Base-by-base conservation (phyloP, 2,797 vertebrate species). In the Synanceia verrucosa region DNA sequence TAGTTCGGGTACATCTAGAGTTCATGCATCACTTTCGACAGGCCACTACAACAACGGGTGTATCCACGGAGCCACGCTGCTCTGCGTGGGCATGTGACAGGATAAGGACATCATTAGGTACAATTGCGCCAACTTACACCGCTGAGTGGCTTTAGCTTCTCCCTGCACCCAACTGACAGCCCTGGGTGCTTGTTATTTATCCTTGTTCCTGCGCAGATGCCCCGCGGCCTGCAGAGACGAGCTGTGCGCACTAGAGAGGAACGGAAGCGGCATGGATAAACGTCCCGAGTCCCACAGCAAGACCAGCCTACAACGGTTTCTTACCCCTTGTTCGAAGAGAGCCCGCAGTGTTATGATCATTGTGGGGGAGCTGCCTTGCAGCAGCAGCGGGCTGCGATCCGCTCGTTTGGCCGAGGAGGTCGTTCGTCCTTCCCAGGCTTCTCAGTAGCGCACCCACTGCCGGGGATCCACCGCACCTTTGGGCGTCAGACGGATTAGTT, bases 291-390 rank as follows among this genome's bases (percentile, higher is more conserved):
- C 88, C 88, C 76, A 89, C 91, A 86, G 86, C 82, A 34, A 84
- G 41, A 67, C 66, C 2, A 37, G 59, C 21, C 75, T 82, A 79
- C 85, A 74, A 74, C 85, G 76, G 52, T 53, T 57, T 46, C 91
- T 92, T 89, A 92, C 91, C 92, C 89, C 90, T 55, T 90, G 89
- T 69, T 92, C 86, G 71, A 92, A 70, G 85, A 93, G 88, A 87
- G 86, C 78, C 91, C 87, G 91, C 89, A 93, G 90, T 87, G 91
- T 91, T 66, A 91, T 88, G 89, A 91, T 82, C 92, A 91, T 92
- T 13, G 82, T 90, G 81, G 81, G 59, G 74, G 73, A 85, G 81
- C 81, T 84, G 88, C 84, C 70, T 66, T 29, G 43, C 43, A 12
- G 43, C 29, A 58, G 65, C 78, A 82, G 83, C 78, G 69, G 76